phyloP scores from a whole-genome alignment of 2,113 vertebrate species.

The Otolemur garnettii region DNA sequence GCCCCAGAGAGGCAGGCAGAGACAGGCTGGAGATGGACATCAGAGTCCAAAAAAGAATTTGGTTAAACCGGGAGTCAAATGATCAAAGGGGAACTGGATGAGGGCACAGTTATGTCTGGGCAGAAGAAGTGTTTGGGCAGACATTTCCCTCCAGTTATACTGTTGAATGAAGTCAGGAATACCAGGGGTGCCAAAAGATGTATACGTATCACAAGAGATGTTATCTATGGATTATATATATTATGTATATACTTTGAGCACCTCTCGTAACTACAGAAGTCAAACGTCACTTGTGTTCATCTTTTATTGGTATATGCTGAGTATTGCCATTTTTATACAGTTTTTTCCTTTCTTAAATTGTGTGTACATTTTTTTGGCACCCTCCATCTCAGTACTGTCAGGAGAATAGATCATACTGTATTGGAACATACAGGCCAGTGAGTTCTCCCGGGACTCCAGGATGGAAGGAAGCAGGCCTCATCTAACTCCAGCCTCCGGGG shows the following conservation, averaged over 20 bases:
- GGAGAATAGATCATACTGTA: fast-evolving
- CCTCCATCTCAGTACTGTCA: neutral
- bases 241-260: too few species aligned
- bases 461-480: neutral
- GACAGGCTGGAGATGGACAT: neutral
- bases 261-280: too few species aligned
- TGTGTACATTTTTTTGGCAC: too few species aligned
- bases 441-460: neutral
- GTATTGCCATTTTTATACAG: too few species aligned
- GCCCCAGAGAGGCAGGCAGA: neutral
- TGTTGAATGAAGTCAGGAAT: too few species aligned
- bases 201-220: too few species aligned
- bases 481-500: neutral
- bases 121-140: neutral
- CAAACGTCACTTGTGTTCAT: too few species aligned
- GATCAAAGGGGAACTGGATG: neutral
- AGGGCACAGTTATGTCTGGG: neutral
- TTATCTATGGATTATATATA: too few species aligned
- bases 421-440: too few species aligned
- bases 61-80: neutral
- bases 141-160: neutral
- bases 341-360: too few species aligned
- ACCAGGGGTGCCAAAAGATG: too few species aligned
- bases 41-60: neutral
- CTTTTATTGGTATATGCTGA: too few species aligned